Base-by-base conservation (phyloP, 2,113 vertebrate species). In the Galbula dea region DNA sequence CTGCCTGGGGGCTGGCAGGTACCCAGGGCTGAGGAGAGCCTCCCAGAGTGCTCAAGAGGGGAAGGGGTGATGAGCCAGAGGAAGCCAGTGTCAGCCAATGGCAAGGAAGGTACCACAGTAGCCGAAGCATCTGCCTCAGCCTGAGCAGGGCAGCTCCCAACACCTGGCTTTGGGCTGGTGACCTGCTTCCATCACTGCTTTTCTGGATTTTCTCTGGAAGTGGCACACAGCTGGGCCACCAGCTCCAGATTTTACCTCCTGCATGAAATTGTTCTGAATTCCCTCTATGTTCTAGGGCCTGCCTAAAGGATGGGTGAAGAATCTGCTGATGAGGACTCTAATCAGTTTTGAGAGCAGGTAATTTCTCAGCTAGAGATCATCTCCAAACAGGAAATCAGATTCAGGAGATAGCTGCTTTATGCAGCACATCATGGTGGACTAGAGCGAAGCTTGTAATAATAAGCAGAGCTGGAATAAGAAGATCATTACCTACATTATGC, bases 291-390 rank as follows among this genome's bases (percentile, higher is more conserved):
- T 90, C 43, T 58, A 83, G 67, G 59, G 68, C 81, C 88, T 89
- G 75, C 55, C 67, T 88, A 74, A 89, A 89, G 74, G 62, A 48
- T 41, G 79, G 71, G 81, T 79, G 86, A 96, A 92, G 93, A 89
- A 94, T 89, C 75, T 92, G 75, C 76, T 95, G 94, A 93, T 96
- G 91, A 96, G 93, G 67, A 36, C 75, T 94, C 89, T 95, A 96
- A 96, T 96, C 95, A 96, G 78, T 92, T 94, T 94, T 54, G 82
- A 94, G 94, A 91, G 95, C 95, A 94, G 91, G 91, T 96, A 96
- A 96, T 96, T 95, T 95, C 89, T 94, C 93, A 96, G 96, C 93
- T 87, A 95, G 89, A 93, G 71, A 94, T 93, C 91, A 94, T 94
- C 95, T 96, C 91, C 78, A 95, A 89, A 89, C 82, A 93, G 93